Percentiles rank a stretch among this genome's conserved stretches.
Evolutionary conservation across 2,888 invertebrate species (phyloP).

Genomic region (Idaea straminata): DNA sequence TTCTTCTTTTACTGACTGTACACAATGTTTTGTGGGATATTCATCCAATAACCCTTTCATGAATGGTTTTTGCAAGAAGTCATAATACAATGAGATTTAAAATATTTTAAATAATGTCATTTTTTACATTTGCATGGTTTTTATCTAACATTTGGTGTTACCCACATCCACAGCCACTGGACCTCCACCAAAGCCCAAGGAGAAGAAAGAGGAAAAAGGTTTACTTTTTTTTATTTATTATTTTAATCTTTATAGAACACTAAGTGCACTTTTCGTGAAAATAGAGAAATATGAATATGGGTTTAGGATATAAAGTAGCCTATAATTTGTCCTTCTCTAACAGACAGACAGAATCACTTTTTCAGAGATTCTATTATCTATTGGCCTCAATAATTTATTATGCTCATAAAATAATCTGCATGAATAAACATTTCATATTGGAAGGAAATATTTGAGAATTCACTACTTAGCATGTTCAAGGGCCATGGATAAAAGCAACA

Average conservation of each 20-base stretch:
- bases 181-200: conserved; percentile 46
- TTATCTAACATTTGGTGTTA: conserved; percentile 30
- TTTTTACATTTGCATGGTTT: conserved; percentile 32
- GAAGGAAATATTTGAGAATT: no score
- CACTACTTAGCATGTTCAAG: no score
- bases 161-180: conserved; percentile 47
- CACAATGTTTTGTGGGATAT: neutral
- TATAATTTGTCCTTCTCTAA: no score
- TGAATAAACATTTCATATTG: no score
- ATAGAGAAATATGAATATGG: no score
- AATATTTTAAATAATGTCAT: conserved; percentile 11
- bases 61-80: neutral
- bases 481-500: no score
- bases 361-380: no score
- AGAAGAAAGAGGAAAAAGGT: conserved; percentile 39
- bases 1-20: neutral
- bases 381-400: no score
- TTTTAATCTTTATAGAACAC: neutral
- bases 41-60: neutral
- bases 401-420: no score
- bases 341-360: no score
- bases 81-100: neutral
- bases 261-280: neutral
- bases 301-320: no score
- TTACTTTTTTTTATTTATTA: conserved; percentile 17